Conservation (phyloP, 2,888 invertebrate genomes). For the Spodoptera picta region DNA sequence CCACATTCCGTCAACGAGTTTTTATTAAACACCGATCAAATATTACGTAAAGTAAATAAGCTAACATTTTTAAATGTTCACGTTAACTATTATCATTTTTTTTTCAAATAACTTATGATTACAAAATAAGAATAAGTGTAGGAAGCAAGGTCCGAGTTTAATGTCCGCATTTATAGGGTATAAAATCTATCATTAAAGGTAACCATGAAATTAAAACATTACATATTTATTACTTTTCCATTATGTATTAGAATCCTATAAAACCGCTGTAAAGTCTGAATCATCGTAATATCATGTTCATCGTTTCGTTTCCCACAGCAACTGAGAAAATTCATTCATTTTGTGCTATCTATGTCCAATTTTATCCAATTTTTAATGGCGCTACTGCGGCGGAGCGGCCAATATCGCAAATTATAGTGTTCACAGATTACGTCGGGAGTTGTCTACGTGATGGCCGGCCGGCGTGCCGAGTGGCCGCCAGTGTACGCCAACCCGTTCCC, state of each 20-base stretch:
- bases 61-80: too few relatives aligned
- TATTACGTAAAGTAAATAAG: too few relatives aligned
- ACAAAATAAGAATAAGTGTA: too few relatives aligned
- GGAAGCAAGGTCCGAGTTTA: too few relatives aligned
- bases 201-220: too few relatives aligned
- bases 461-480: conserved; percentile 39
- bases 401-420: conserved; percentile 86
- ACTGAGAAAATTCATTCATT: conserved; percentile 71
- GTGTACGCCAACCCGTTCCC: conserved; percentile 31
- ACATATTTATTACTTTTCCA: too few relatives aligned
- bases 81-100: too few relatives aligned
- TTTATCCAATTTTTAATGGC: conserved; percentile 78
- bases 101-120: too few relatives aligned
- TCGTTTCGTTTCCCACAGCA: conserved; percentile 64
- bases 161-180: too few relatives aligned
- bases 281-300: conserved; percentile 34
- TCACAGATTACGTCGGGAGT: conserved; percentile 78
- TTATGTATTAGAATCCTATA: too few relatives aligned
- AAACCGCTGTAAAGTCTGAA: not conserved
- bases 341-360: conserved; percentile 77
- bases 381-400: conserved; percentile 79
- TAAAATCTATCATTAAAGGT: too few relatives aligned
- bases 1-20: not conserved
- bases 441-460: conserved; percentile 70
- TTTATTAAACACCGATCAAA: too few relatives aligned